Percentiles rank a stretch among this genome's conserved stretches.
phyloP scores from a whole-genome alignment of 1,140 invertebrate genomes.

The Lordiphosa mommai region DNA sequence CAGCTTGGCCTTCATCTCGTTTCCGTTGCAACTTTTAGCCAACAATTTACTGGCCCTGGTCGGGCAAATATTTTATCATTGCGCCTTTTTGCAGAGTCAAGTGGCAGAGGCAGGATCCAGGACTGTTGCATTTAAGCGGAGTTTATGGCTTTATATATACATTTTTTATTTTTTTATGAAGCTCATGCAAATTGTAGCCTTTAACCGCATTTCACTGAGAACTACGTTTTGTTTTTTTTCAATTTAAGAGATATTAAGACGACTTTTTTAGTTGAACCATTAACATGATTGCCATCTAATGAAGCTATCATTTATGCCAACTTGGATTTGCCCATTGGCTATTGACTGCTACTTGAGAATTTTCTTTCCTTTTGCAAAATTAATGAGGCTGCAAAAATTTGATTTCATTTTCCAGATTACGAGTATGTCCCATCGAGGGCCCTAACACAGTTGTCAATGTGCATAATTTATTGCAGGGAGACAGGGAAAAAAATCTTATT shows the following conservation, averaged over 20 bases:
- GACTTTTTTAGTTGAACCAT: conserved; percentile 33
- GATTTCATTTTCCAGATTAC: conserved; percentile 71
- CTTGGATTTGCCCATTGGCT: conserved; percentile 17
- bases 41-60: conserved; percentile 61
- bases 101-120: conserved; percentile 23
- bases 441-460: conserved; percentile 46
- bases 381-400: conserved; percentile 71
- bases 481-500: conserved; percentile 46
- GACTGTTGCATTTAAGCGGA: conserved; percentile 55
- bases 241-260: not conserved
- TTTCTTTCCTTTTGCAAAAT: conserved; percentile 30
- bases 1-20: conserved; percentile 17
- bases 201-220: conserved; percentile 19
- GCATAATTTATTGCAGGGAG: conserved; percentile 55
- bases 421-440: not conserved
- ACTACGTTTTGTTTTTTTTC: conserved; percentile 28
- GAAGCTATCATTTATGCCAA: conserved; percentile 50
- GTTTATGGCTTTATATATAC: conserved; percentile 47
- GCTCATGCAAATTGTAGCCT: conserved; percentile 35
- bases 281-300: conserved; percentile 60
- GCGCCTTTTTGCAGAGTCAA: conserved; percentile 68
- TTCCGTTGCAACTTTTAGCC: conserved; percentile 54
- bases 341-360: conserved; percentile 24
- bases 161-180: no score
- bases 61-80: conserved; percentile 74